Base-by-base conservation (phyloP, 64 coral and sea anemone species). In the Platygyra sinensis region DNA sequence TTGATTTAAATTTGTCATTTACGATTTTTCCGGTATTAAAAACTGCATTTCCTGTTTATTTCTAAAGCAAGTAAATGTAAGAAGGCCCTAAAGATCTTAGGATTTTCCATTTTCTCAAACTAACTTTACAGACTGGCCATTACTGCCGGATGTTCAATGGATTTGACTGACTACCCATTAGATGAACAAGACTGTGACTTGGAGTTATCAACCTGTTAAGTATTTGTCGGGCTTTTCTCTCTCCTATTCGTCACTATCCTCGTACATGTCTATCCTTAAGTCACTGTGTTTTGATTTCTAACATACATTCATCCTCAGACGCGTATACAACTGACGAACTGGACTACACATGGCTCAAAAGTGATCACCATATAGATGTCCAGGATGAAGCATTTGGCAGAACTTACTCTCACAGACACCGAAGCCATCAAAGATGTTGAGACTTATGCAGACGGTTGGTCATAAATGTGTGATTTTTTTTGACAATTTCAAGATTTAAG, bases 61-160 rank as follows among this genome's bases (percentile, higher is more conserved):
- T 57, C 15, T 57, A 57, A 57, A 57, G 7, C 15, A 57, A 57
- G 54, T 57, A 57, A 14, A 12, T 57, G 10, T 13, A 16, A 2
- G 15, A 57, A 57, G 54, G 11, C 10, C 9, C 10, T 57, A 16
- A 57, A 2, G 2, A 57, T 57, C 15, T 57, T 5, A 46, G 12
- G 54, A 14, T 57, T 54, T 57, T 12, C 54, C 1, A 12, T 57
- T 57, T 16, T 57, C 54, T 9, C 12, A 57, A 57, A 12, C 54
- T 57, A 57, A 57, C 36, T 89, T 55, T 73, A 3, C 72, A 91
- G 90, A 60, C 49, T 91, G 25, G 78, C 90, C 15, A 31, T 91
- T 19, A 91, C 80, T 24, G 80, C 90, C 11, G 90, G 80, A 77
- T 91, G 90, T 52, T 31, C 82, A 20, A 91, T 91, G 81, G 62